A percentile compares a stretch with the other conserved stretches of the same genome.
Conservation (phyloP, 2,888 invertebrate species). For the Limulus polyphemus region DNA sequence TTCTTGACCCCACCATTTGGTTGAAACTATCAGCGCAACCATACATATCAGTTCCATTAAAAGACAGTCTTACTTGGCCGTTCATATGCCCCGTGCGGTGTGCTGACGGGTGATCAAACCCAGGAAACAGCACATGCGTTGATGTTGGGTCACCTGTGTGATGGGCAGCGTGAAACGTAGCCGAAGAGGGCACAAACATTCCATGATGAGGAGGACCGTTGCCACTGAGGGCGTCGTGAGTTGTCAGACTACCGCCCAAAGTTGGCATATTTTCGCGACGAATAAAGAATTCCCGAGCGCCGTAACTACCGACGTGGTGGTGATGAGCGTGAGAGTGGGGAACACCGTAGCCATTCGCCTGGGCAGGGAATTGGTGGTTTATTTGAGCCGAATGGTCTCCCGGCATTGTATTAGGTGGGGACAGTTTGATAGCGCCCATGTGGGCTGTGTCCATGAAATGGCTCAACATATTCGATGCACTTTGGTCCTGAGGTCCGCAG, state of each 20-base stretch:
- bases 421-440: constrained; percentile 39
- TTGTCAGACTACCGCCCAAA: constrained; percentile 32
- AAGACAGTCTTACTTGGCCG: constrained; percentile 36
- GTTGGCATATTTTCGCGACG: constrained; percentile 49
- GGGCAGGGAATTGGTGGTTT: constrained; percentile 33
- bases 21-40: constrained; percentile 34
- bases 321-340: constrained; percentile 30
- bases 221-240: constrained; percentile 44
- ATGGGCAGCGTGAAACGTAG: constrained; percentile 34
- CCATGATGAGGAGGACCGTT: constrained; percentile 41
- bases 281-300: constrained; percentile 68
- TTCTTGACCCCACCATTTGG: constrained; percentile 32
- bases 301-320: constrained; percentile 52
- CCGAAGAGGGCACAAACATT: constrained; percentile 28
- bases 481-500: neutral
- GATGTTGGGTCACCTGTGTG: constrained; percentile 31
- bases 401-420: constrained; percentile 37
- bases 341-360: constrained; percentile 30
- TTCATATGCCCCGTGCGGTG: constrained; percentile 32
- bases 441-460: constrained; percentile 64
- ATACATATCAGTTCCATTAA: constrained; percentile 37
- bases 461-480: constrained; percentile 53
- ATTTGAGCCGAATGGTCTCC: constrained; percentile 31
- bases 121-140: constrained; percentile 26
- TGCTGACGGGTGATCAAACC: constrained; percentile 13